Percentiles rank a stretch among this genome's conserved stretches.
Conservation (phyloP, 35 echinoderm and acorn worm genomes). For the Amphiura filiformis region DNA sequence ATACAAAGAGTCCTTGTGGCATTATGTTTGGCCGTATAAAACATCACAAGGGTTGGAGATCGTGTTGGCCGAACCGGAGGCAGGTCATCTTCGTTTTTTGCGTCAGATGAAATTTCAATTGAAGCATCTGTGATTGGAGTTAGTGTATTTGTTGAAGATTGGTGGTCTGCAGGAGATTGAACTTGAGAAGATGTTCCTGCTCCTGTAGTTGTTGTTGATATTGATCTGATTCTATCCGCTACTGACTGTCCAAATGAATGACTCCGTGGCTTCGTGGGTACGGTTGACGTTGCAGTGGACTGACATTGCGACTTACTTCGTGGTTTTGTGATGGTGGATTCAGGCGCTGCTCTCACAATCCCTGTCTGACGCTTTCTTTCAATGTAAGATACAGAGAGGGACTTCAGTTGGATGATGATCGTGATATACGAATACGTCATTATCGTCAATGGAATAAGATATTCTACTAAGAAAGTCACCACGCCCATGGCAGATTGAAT, state of each 20-base stretch:
- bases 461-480: conserved; percentile 64
- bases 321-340: no score
- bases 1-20: conserved; percentile 81
- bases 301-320: no score
- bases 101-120: no score
- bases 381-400: not conserved
- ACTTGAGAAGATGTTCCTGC: no score
- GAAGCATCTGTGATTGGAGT: no score
- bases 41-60: conserved; percentile 13
- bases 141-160: no score
- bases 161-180: no score
- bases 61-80: conserved; percentile 25
- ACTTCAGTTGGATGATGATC: conserved; percentile 43
- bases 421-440: conserved; percentile 82
- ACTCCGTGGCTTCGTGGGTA: no score
- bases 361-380: not conserved
- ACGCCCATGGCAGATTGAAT: conserved; percentile 61
- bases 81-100: conserved; percentile 21
- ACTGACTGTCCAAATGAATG: no score
- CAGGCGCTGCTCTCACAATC: not conserved
- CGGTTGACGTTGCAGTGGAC: no score
- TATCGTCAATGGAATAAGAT: conserved; percentile 63
- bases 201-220: no score
- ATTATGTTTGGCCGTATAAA: conserved; percentile 58
- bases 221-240: no score